Percentiles rank a stretch among this genome's conserved stretches.
These are phyloP conservation scores for Tachysurus fulvidraco DNA, from an alignment of 2,113 vertebrate species.

Conservation along the genomic window DNA sequence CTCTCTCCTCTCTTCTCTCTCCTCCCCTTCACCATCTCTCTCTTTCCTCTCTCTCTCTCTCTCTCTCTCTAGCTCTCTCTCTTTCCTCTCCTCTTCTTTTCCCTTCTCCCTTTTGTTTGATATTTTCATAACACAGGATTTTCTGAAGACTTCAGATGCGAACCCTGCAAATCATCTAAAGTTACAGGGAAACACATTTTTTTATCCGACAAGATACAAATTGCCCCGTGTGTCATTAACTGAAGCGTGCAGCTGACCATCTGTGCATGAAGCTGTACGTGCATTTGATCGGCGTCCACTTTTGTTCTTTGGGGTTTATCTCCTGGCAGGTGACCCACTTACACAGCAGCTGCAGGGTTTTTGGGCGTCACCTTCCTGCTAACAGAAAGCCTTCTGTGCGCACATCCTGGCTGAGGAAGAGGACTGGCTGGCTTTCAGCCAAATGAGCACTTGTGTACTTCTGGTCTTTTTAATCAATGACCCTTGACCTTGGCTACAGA, in stretches of 20 bases:
- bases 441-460: not conserved
- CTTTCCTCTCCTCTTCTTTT: too few species aligned
- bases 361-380: constrained; percentile 2
- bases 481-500: not conserved
- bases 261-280: not conserved
- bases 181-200: not conserved
- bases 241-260: not conserved
- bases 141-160: not conserved
- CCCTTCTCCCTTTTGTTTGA: too few species aligned
- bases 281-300: not conserved
- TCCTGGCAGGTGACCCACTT: constrained; percentile 29
- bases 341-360: constrained; percentile 30
- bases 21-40: too few species aligned
- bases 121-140: not conserved
- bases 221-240: constrained; percentile 18
- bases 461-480: not conserved
- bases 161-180: not conserved
- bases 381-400: constrained; percentile 11
- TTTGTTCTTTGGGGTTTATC: not conserved
- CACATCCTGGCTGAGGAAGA: not conserved
- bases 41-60: too few species aligned
- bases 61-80: too few species aligned
- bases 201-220: not conserved
- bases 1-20: too few species aligned
- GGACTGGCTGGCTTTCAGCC: not conserved